A percentile compares a stretch with the other conserved stretches of the same genome.
phyloP scores from a whole-genome alignment of 2,113 vertebrate genomes.

The Falcunculus frontatus region DNA sequence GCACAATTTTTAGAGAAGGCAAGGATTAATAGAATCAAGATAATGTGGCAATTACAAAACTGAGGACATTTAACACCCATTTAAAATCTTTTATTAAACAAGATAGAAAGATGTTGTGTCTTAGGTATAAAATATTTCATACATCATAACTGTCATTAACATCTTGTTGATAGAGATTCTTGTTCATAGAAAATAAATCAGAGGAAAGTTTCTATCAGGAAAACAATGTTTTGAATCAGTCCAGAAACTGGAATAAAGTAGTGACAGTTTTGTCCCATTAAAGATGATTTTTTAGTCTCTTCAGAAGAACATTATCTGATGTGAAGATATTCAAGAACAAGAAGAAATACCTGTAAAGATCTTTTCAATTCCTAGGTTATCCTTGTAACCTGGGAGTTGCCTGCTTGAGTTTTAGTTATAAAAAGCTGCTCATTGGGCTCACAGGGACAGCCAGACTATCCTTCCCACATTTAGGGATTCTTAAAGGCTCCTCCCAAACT shows the following conservation, averaged over 20 bases:
- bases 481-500: neutral
- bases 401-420: neutral
- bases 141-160: neutral
- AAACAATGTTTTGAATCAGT: neutral
- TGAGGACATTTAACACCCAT: neutral
- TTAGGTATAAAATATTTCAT: neutral
- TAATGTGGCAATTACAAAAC: neutral
- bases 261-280: neutral
- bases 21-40: neutral
- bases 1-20: neutral
- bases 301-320: neutral
- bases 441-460: neutral
- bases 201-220: neutral
- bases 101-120: neutral
- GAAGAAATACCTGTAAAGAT: neutral
- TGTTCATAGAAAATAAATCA: neutral
- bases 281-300: neutral
- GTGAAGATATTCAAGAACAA: neutral
- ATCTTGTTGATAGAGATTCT: neutral
- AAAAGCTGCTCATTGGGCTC: neutral
- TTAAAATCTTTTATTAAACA: neutral
- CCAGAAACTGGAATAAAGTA: neutral
- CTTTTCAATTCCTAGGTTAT: neutral
- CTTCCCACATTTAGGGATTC: neutral
- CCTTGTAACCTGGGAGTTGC: neutral